Base-by-base conservation (phyloP, 1,140 invertebrate species). In the Pogonomyrmex californicus region DNA sequence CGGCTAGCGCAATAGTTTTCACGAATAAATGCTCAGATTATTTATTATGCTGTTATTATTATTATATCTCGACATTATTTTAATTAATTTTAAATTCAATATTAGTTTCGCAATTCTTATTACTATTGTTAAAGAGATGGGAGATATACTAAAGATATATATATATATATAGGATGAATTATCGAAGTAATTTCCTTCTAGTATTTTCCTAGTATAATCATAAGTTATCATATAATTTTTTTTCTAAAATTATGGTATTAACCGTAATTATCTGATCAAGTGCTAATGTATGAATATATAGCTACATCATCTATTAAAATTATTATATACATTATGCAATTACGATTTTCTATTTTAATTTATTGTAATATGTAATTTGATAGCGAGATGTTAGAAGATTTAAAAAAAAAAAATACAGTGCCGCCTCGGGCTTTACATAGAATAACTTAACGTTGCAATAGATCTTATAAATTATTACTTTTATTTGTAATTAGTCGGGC, bases 381-480 rank as follows among this genome's bases (percentile, higher is more conserved):
- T 56, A n/a, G 36, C n/a, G 33, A 58, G 7, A 23, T 58, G n/a
- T 66, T 7, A 5, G 47, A 71, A 51, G 51, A 36, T 75, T 56
- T 51, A 38, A 10, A 75, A 4, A 75, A 75, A 23, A 38, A 36
- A 56, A 36, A 54, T n/a, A 17, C 14, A 41, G 2, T 33, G 44
- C 10, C n/a, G 71, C 12, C 14, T 9, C 7, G 4, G 14, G 33
- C 30, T 51, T 71, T 10, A 36, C 7, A n/a, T n/a, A n/a, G 10
- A 33, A 9, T 9, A 54, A 38, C 38, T 33, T 36, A 33, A 23
- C 44, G 44, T 71, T 54, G 47, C 70, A 36, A 77, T 77, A 41
- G 44, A 23, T n/a, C 12, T 66, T 38, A 36, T 17, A 56, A 44
- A 56, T 82, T 82, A 82, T 49, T 65, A 79, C 38, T 44, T 71